Evolutionary conservation across 2,888 invertebrate genomes (phyloP).

Genomic region (Allophyes oxyacanthae): DNA sequence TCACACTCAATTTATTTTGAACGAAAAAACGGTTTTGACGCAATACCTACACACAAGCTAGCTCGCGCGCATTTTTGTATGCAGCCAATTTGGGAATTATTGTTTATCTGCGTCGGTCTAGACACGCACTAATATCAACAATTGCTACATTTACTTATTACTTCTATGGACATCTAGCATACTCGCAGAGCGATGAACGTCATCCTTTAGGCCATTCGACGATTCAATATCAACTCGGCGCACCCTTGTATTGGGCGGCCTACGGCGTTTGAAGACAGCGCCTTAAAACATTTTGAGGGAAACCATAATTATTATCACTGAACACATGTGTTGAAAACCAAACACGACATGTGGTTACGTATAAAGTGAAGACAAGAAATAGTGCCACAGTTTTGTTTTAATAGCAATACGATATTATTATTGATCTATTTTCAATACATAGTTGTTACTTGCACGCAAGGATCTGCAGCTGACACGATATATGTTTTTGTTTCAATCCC

Average conservation of each 20-base stretch:
- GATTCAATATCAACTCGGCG: neutral
- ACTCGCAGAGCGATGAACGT: neutral
- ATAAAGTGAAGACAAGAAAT: constrained; percentile 21
- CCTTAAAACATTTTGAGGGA: constrained; percentile 7
- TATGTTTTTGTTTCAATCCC: constrained; percentile 4
- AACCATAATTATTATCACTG: constrained; percentile 24
- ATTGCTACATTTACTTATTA: too few relatives aligned
- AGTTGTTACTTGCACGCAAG: constrained; percentile 31
- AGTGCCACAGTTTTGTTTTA: constrained; percentile 22
- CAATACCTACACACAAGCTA: too few relatives aligned
- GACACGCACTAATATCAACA: too few relatives aligned
- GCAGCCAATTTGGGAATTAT: too few relatives aligned
- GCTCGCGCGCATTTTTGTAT: too few relatives aligned
- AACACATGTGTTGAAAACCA: constrained; percentile 42
- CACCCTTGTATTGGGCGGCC: neutral
- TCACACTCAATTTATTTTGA: too few relatives aligned
- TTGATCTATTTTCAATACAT: constrained; percentile 13
- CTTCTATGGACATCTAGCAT: too few relatives aligned
- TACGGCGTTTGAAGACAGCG: too few relatives aligned
- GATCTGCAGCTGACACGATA: constrained; percentile 18
- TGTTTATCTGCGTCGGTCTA: too few relatives aligned
- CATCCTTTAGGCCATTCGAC: neutral
- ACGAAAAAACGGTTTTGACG: too few relatives aligned
- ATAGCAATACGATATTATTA: constrained; percentile 15
- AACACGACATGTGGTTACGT: constrained; percentile 22